Percentiles rank a stretch among this genome's conserved stretches.
Conservation (phyloP, 2,888 invertebrate species). For the Tipula lateralis region DNA sequence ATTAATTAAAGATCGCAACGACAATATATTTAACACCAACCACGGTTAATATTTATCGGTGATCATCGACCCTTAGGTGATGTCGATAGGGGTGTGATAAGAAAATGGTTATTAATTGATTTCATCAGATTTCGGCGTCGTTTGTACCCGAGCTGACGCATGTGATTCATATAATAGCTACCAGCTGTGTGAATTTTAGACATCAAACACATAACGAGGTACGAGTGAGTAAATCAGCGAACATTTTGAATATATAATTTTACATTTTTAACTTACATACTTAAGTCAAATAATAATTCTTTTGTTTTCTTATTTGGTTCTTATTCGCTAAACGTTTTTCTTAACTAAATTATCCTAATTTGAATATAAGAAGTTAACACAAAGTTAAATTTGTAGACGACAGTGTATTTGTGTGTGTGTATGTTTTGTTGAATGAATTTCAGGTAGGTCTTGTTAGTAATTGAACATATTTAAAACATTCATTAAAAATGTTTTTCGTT, state of each 20-base stretch:
- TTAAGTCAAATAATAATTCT: background rate
- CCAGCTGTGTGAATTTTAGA: background rate
- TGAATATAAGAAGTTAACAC: background rate
- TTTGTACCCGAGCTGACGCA: no score
- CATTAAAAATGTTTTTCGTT: background rate
- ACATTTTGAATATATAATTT: background rate
- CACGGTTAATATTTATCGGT: no score
- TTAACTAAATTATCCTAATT: background rate
- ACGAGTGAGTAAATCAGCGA: background rate
- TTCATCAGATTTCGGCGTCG: background rate
- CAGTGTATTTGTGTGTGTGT: background rate
- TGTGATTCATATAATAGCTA: background rate
- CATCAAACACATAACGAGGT: background rate
- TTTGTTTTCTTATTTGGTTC: background rate
- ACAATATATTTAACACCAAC: background rate
- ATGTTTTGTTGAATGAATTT: background rate
- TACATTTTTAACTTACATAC: background rate
- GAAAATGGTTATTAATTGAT: background rate
- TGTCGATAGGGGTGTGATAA: background rate
- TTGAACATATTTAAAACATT: background rate
- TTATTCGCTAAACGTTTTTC: background rate
- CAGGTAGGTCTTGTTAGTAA: background rate
- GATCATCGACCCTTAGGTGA: no score
- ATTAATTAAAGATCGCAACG: background rate
- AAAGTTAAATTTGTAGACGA: background rate